Percentiles rank a stretch among this genome's conserved stretches.
These are phyloP conservation scores for Chrysomela aeneicollis DNA, from an alignment of 2,888 invertebrate species.

Conservation along the genomic window DNA sequence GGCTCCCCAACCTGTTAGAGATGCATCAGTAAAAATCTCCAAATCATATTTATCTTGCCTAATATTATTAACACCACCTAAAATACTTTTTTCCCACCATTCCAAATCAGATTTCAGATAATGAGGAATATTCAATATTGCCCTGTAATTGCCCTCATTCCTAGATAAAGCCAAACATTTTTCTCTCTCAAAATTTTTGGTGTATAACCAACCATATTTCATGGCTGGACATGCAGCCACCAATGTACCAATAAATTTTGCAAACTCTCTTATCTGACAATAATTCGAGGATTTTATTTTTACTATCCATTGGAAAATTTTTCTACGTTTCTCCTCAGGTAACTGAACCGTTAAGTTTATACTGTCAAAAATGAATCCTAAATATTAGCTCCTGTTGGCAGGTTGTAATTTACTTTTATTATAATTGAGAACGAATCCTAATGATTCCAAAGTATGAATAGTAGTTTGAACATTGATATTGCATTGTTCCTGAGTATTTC, in stretches of 20 bases:
- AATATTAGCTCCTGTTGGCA: too few species aligned
- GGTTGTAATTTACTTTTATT: too few species aligned
- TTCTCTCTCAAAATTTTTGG: not conserved
- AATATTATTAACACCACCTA: not conserved
- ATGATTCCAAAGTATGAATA: not conserved
- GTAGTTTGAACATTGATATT: not conserved
- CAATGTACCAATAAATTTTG: not conserved
- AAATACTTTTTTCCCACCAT: not conserved
- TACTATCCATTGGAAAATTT: not conserved
- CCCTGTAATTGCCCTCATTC: not conserved
- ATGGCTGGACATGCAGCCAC: not conserved
- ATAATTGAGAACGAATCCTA: not conserved
- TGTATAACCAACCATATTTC: not conserved
- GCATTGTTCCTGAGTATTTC: not conserved
- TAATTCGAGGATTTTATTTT: not conserved
- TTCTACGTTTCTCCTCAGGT: not conserved
- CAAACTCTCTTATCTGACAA: not conserved
- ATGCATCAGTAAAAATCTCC: not conserved
- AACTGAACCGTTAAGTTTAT: not conserved
- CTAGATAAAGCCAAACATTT: not conserved
- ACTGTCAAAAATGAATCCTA: constrained; percentile 1
- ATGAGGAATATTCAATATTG: not conserved
- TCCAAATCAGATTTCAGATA: not conserved
- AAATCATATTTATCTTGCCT: not conserved
- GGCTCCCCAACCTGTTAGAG: not conserved